A percentile compares a stretch with the other conserved stretches of the same genome.
Conservation (phyloP, 2,888 invertebrate genomes). For the Diachrysia chrysitis region DNA sequence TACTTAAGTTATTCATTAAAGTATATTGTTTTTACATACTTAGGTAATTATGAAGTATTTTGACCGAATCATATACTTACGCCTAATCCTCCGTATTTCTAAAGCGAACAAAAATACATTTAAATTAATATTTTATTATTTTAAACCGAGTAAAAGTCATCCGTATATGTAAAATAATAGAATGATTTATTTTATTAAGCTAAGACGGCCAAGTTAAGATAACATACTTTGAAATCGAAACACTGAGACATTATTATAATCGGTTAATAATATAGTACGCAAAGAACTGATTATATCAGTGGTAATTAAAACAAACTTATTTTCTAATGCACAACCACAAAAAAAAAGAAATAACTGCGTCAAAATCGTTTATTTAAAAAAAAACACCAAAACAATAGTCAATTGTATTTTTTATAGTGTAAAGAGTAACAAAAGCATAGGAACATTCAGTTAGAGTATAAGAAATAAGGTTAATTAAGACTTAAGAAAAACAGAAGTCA, state of each 20-base stretch:
- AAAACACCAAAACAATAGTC: not conserved
- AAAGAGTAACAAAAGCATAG: not conserved
- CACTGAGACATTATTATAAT: not conserved
- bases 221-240: not conserved
- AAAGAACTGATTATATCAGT: not conserved
- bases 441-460: not conserved
- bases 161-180: too few relatives aligned
- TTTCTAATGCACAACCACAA: not conserved
- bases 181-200: too few relatives aligned
- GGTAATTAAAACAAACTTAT: not conserved
- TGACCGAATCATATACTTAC: slow-evolving; percentile 23
- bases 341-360: not conserved
- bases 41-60: not conserved
- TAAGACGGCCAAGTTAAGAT: too few relatives aligned
- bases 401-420: not conserved
- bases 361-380: not conserved
- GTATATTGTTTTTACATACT: too few relatives aligned
- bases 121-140: not conserved
- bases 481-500: not conserved
- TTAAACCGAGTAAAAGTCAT: not conserved
- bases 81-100: slow-evolving; percentile 44
- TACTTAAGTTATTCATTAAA: not conserved
- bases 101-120: slow-evolving; percentile 19
- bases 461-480: not conserved
- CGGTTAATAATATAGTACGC: not conserved